A percentile compares a stretch with the other conserved stretches of the same genome.
phyloP scores from a whole-genome alignment of 2,888 invertebrate genomes.

The Bellardia bayeri region DNA sequence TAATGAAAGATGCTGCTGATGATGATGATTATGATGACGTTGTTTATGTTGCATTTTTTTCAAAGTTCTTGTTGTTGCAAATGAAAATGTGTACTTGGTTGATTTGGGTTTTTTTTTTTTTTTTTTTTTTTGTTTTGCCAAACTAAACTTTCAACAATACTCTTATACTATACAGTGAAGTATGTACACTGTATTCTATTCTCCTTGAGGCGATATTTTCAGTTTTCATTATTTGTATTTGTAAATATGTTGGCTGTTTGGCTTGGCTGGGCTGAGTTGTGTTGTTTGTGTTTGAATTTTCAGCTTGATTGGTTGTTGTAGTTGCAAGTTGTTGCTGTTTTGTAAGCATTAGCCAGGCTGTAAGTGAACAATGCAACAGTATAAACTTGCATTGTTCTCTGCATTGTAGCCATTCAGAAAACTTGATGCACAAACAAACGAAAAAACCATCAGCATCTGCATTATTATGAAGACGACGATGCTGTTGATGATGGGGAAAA shows the following conservation, averaged over 20 bases:
- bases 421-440: conserved; percentile 30
- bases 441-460: conserved; percentile 15
- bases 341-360: conserved; percentile 54
- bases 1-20: neutral
- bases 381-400: conserved; percentile 71
- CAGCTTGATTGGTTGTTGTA: conserved; percentile 69
- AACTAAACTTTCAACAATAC: conserved; percentile 55
- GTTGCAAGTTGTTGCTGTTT: conserved; percentile 40
- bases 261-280: neutral
- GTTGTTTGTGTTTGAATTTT: conserved; percentile 53
- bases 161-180: conserved; percentile 39
- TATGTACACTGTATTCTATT: conserved; percentile 13
- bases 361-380: conserved; percentile 61
- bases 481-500: conserved; percentile 53
- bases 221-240: conserved; percentile 55
- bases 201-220: conserved; percentile 62
- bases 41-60: neutral
- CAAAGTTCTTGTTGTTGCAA: neutral
- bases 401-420: conserved; percentile 48
- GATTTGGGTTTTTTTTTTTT: conserved; percentile 5
- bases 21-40: too few relatives aligned
- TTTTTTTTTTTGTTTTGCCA: conserved; percentile 23
- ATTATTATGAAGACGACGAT: conserved; percentile 35
- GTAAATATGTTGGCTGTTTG: conserved; percentile 26
- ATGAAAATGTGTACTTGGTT: neutral